A percentile compares a stretch with the other conserved stretches of the same genome.
Conservation (phyloP, 2,113 vertebrate genomes). For the Tachycineta bicolor region DNA sequence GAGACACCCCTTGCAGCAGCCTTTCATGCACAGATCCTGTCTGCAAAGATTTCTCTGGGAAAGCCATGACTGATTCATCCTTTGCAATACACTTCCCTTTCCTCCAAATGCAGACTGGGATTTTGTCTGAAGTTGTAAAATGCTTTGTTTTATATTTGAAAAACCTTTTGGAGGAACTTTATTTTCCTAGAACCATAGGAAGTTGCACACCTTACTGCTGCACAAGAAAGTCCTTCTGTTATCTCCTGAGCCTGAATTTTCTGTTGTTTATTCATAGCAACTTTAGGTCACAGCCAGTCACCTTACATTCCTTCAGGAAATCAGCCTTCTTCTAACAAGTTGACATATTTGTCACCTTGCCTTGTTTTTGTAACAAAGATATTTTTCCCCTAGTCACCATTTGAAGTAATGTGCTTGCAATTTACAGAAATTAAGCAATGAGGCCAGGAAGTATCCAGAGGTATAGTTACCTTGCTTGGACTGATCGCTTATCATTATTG, state of each 20-base stretch:
- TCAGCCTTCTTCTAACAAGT: conserved; percentile 28
- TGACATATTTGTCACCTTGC: conserved; percentile 36
- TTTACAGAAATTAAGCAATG: conserved; percentile 19
- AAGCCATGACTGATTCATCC: background rate
- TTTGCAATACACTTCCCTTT: background rate
- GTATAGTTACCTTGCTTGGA: background rate
- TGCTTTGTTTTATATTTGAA: background rate
- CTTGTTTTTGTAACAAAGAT: conserved; percentile 34
- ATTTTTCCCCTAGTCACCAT: conserved; percentile 13
- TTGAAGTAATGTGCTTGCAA: background rate
- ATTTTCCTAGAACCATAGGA: conserved; percentile 11
- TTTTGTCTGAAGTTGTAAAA: background rate
- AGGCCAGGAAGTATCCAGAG: background rate
- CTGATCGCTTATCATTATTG: background rate
- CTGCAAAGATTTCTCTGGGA: background rate
- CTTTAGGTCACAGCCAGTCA: conserved; percentile 29
- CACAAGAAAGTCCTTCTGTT: conserved; percentile 4
- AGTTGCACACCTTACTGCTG: background rate
- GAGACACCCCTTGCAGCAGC: background rate
- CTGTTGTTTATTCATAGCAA: conserved; percentile 23
- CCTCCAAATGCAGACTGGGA: background rate
- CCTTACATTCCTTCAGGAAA: conserved; percentile 48
- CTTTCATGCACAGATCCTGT: background rate
- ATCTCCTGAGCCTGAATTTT: conserved; percentile 14
- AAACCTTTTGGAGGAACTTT: background rate